A percentile compares a stretch with the other conserved stretches of the same genome.
Evolutionary conservation across 2,888 invertebrate species (phyloP).

Genomic region (Ophioninae sp.): DNA sequence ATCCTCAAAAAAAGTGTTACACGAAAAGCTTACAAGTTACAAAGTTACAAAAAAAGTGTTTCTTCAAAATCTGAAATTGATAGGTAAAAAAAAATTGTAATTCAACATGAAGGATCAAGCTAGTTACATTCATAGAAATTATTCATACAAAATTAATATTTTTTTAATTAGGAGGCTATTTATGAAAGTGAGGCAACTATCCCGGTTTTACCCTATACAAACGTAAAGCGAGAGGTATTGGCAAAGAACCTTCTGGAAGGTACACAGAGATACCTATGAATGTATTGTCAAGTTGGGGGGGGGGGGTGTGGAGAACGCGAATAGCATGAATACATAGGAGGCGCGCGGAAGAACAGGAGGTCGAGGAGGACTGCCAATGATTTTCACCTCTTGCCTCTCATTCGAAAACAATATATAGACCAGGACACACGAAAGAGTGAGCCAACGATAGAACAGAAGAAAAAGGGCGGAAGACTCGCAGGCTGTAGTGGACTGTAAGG

Average conservation of each 20-base stretch:
- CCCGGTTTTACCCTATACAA: background rate
- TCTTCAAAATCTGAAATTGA: no score
- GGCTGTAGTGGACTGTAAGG: constrained; percentile 40
- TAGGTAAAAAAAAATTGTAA: no score
- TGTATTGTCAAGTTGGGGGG: no score
- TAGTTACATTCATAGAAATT: no score
- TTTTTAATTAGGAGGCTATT: no score
- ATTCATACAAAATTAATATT: no score
- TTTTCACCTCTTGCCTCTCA: constrained; percentile 9
- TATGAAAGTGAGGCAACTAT: no score
- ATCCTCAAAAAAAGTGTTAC: no score
- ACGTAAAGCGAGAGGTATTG: background rate
- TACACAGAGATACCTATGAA: background rate
- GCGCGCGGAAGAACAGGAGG: background rate
- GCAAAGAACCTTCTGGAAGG: background rate
- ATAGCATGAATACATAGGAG: background rate
- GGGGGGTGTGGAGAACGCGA: constrained; percentile 73
- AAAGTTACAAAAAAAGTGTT: no score
- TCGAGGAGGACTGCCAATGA: constrained; percentile 36
- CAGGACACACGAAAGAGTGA: constrained; percentile 10
- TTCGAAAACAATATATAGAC: constrained; percentile 25
- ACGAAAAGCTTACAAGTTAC: no score
- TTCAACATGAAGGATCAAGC: no score
- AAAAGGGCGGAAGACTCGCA: constrained; percentile 52
- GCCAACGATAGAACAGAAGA: constrained; percentile 47